Conservation (phyloP, 2,113 vertebrate species). For the Psammodynastes pulverulentus region DNA sequence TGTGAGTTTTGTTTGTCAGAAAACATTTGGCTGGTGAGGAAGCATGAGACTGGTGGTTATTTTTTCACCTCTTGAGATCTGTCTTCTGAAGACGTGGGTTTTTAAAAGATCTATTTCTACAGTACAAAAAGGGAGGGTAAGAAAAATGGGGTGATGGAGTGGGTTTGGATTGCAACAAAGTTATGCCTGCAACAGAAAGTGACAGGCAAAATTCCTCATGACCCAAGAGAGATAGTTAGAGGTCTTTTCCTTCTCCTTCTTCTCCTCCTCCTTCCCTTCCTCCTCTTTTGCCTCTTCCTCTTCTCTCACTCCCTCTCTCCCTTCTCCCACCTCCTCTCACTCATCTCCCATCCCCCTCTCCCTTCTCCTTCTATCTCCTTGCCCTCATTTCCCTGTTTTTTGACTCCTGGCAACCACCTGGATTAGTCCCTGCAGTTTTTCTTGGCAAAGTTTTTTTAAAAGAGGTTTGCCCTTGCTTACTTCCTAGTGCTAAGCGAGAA, state of each 20-base stretch:
- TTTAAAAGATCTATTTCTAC: not conserved
- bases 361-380: not conserved
- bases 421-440: not conserved
- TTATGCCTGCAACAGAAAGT: not conserved
- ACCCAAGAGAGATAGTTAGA: not conserved
- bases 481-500: not conserved
- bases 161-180: not conserved
- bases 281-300: not conserved
- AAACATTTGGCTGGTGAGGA: not conserved
- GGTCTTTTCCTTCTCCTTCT: not conserved
- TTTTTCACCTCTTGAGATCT: not conserved
- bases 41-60: not conserved
- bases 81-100: not conserved
- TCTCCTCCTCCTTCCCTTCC: too few species aligned
- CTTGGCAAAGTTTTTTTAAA: not conserved
- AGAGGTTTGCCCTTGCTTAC: not conserved
- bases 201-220: not conserved
- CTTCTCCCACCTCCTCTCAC: too few species aligned
- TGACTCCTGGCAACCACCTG: not conserved
- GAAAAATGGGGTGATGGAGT: not conserved
- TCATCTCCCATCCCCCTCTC: too few species aligned
- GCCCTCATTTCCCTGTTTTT: not conserved
- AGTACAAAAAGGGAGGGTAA: not conserved
- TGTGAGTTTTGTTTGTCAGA: not conserved
- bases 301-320: not conserved